These are phyloP conservation scores for Leptosomus discolor DNA, from an alignment of 2,113 vertebrate species.

Conservation along the genomic window DNA sequence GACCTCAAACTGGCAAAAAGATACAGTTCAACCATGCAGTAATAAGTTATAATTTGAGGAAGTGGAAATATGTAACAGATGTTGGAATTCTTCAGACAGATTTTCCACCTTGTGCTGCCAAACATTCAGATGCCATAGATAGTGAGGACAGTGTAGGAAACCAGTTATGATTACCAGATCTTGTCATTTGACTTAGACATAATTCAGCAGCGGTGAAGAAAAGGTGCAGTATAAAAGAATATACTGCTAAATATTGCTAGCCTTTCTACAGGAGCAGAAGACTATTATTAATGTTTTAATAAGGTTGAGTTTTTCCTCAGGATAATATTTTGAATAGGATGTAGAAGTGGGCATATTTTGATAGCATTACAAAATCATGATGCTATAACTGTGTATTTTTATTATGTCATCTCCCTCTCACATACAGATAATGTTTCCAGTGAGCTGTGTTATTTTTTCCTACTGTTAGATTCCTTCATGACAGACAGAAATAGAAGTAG, in stretches of 20 bases:
- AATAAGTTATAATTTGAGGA: constrained; percentile 65
- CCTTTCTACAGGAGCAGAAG: not conserved
- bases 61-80: constrained; percentile 66
- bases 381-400: not conserved
- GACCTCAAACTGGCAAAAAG: constrained; percentile 34
- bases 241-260: not conserved
- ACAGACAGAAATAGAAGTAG: not conserved
- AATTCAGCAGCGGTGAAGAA: not conserved
- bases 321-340: not conserved
- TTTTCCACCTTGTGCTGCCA: constrained; percentile 51
- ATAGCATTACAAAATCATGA: not conserved
- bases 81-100: constrained; percentile 46
- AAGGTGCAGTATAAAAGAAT: not conserved
- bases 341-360: not conserved
- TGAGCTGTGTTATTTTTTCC: not conserved
- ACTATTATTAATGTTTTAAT: not conserved
- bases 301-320: not conserved
- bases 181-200: not conserved
- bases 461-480: not conserved
- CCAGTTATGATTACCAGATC: not conserved
- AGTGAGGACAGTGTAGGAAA: constrained; percentile 16
- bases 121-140: constrained; percentile 42
- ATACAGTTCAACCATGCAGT: constrained; percentile 12
- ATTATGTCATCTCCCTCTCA: not conserved
- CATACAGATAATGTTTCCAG: not conserved